Evolutionary conservation across 2,113 vertebrate genomes (phyloP), one percentile per base, ranked within the genome.

Genomic region (Anhinga anhinga): DNA sequence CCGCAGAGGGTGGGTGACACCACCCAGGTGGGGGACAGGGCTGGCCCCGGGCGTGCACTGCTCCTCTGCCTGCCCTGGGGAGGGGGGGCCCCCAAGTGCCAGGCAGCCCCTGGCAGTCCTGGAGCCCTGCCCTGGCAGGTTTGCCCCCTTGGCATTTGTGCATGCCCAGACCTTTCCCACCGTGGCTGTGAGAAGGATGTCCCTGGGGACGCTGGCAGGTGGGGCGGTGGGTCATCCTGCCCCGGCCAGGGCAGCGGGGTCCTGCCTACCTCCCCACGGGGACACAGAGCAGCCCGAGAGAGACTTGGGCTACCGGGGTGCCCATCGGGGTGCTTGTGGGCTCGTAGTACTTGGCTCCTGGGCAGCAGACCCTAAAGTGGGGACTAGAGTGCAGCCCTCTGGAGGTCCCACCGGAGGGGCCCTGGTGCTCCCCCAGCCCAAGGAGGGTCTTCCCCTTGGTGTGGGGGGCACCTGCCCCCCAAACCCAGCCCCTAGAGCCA

Each of bases 1-100:
- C 82, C 0, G 0, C 66, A 52, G 61, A 11, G 47, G n/a, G 30
- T 0, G 0, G 80, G 83, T 94, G 80, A 86, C 21, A 21, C 22
- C 1, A 2, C 44, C 50, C 53, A 50, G 38, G 38, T 3, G 1
- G 50, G 50, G 55, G 26, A 70, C 40, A 70, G 72, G 49, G 67
- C 44, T 91, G 78, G 38, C 42, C n/a, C 8, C 9, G 58, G 34
- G 23, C 38, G 26, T 8, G 21, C 29, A 1, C 34, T 69, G 58
- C 72, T 84, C 50, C 7, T 88, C 55, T 74, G 42, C 20, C 55
- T 83, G 61, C 53, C 36, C 27, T 21, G 36, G 36, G 53, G 34
- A 26, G 52, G 52, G 76, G 17, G 45, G 42, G 6, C n/a, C 29
- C 20, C 11, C 38, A 17, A 14, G 29, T 83, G 72, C 63, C 47